phyloP scores from a whole-genome alignment of 2,113 vertebrate species.

The Uria lomvia region DNA sequence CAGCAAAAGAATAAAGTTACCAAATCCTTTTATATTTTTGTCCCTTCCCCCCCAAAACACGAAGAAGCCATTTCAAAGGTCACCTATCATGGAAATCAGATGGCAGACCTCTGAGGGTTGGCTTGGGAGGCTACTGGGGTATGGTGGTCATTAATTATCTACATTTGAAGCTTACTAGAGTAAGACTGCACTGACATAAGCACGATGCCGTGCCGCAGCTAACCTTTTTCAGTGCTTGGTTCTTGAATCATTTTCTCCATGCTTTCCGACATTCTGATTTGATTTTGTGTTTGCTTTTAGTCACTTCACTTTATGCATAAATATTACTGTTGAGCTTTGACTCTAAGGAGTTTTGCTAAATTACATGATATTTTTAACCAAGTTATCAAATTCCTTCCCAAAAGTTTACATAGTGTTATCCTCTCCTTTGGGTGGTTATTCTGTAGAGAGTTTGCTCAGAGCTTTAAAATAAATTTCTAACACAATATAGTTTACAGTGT shows the following conservation, averaged over 20 bases:
- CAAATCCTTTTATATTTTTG: neutral
- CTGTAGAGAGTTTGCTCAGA: neutral
- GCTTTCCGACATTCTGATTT: neutral
- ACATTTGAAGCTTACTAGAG: neutral
- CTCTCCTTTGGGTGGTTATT: neutral
- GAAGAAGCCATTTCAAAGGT: neutral
- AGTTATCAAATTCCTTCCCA: neutral
- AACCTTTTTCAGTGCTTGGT: neutral
- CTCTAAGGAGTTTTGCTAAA: neutral
- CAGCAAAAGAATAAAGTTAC: neutral
- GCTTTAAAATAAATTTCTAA: neutral
- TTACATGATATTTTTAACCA: neutral
- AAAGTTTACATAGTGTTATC: neutral
- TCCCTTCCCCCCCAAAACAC: rapidly evolving
- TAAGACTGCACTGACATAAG: neutral
- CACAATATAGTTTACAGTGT: neutral
- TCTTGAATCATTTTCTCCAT: neutral
- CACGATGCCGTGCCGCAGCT: neutral
- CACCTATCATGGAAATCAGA: neutral
- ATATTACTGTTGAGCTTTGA: neutral
- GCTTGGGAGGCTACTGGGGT: neutral
- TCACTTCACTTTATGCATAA: neutral
- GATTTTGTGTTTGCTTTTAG: neutral
- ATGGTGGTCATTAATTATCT: neutral
- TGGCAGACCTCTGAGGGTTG: neutral